Evolutionary conservation across 1,140 invertebrate genomes (phyloP).

Genomic region (Anoplolepis gracilipes): DNA sequence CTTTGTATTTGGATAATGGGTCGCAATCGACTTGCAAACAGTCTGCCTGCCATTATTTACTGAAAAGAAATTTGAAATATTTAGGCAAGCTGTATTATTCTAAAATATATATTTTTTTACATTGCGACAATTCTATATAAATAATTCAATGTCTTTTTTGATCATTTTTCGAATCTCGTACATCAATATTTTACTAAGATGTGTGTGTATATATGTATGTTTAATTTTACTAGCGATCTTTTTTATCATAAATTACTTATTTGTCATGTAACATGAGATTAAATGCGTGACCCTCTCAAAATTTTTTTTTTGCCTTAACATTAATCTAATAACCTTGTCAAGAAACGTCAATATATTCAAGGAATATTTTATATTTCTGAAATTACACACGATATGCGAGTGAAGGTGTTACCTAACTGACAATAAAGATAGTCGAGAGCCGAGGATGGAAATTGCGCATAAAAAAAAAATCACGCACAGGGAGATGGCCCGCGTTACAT

Average conservation of each 20-base stretch:
- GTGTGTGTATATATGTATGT: too few relatives aligned
- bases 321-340: background rate
- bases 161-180: too few relatives aligned
- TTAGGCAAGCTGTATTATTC: background rate
- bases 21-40: slow-evolving; percentile 33
- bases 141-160: too few relatives aligned
- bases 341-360: slow-evolving; percentile 29
- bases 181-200: too few relatives aligned
- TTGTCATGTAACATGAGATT: background rate
- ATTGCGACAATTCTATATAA: background rate
- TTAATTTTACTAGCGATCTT: too few relatives aligned
- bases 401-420: slow-evolving; percentile 62
- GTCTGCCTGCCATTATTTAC: slow-evolving; percentile 54
- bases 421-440: background rate
- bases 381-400: background rate
- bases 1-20: slow-evolving; percentile 31
- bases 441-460: background rate
- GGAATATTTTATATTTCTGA: background rate
- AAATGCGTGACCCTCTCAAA: background rate
- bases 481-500: background rate
- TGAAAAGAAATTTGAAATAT: slow-evolving; percentile 44
- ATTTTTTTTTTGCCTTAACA: background rate
- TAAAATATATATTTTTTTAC: background rate
- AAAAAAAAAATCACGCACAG: background rate
- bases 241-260: background rate